These are phyloP conservation scores for Cisticola juncidis DNA, from an alignment of 2,113 vertebrate genomes.

Conservation along the genomic window DNA sequence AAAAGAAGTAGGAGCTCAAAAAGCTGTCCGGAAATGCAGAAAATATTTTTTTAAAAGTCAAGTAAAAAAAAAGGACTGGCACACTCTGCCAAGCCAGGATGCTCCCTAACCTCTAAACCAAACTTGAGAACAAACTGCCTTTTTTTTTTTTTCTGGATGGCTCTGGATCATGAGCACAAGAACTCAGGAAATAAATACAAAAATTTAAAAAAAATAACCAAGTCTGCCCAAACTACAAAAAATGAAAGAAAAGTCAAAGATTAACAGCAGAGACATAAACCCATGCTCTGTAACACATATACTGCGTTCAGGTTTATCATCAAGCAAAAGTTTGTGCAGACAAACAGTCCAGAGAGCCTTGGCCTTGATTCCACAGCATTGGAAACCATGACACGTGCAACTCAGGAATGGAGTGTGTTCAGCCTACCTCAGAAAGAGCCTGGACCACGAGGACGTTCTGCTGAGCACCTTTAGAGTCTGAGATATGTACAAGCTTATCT, in stretches of 20 bases:
- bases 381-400: not conserved
- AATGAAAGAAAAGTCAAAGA: not conserved
- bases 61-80: not conserved
- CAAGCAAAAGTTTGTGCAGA: not conserved
- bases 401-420: not conserved
- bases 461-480: not conserved
- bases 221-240: not conserved
- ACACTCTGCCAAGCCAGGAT: not conserved
- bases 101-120: not conserved
- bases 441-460: not conserved
- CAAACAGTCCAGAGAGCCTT: not conserved
- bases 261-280: not conserved
- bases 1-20: not conserved
- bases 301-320: not conserved
- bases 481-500: not conserved
- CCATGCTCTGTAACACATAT: not conserved
- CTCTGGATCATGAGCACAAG: not conserved
- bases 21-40: not conserved
- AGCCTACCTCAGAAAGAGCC: not conserved
- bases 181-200: not conserved
- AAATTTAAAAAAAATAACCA: not conserved
- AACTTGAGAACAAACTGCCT: not conserved
- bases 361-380: not conserved
- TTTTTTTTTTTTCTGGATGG: not conserved
- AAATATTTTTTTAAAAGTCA: no score